Percentiles rank a stretch among this genome's conserved stretches.
Evolutionary conservation across 2,113 vertebrate species (phyloP).

Genomic region (cattle (Bos taurus)): ARS-UCD2.0 NC_037343.1:54031001-54031500

Average conservation of each 20-base stretch:
- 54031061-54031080: constrained; percentile 30
- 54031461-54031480: neutral
- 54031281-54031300: neutral
- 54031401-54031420: neutral
- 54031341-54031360: neutral
- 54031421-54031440: neutral
- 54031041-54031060: neutral
- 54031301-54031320: neutral
- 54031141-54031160: constrained; percentile 16
- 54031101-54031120: neutral
- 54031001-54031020: neutral
- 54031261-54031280: neutral
- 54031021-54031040: neutral
- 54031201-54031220: neutral
- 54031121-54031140: neutral
- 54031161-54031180: constrained; percentile 23
- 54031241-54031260: neutral
- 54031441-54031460: neutral
- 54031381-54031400: neutral
- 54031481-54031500: neutral
- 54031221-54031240: neutral
- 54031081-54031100: neutral
- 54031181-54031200: neutral
- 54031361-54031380: neutral
- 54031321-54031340: neutral